phyloP scores from a whole-genome alignment of 2,113 vertebrate species.

The Andinoacara biseriatus region DNA sequence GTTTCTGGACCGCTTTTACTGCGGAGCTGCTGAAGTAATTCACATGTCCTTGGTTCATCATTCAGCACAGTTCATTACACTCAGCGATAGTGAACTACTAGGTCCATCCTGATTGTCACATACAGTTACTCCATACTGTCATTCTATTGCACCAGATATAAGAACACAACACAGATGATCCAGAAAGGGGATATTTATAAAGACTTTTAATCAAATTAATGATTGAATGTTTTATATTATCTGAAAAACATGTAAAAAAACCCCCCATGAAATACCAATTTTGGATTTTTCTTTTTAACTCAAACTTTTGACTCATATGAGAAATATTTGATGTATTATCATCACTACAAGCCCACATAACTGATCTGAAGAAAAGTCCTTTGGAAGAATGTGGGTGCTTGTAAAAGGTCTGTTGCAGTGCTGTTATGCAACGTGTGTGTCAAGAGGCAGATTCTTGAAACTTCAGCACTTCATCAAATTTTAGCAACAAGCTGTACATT shows the following conservation, averaged over 20 bases:
- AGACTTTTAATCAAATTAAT: neutral
- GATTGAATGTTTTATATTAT: neutral
- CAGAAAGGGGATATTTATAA: neutral
- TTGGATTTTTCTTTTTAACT: neutral
- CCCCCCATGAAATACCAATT: neutral
- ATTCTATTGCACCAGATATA: neutral
- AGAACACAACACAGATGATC: neutral
- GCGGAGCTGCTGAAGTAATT: conserved; percentile 7
- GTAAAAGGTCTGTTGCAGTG: conserved; percentile 24
- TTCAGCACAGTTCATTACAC: neutral
- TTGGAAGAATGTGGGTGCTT: conserved; percentile 33
- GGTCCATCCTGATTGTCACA: neutral
- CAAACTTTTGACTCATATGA: conserved; percentile 3
- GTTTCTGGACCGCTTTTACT: neutral
- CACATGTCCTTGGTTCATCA: neutral
- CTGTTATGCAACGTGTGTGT: conserved; percentile 34
- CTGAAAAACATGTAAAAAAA: neutral
- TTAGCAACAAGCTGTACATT: neutral
- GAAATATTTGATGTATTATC: neutral
- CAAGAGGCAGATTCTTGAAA: neutral
- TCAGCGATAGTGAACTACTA: neutral
- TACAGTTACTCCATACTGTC: neutral
- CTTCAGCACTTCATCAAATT: neutral
- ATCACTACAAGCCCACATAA: neutral
- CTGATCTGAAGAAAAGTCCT: conserved; percentile 8